Percentiles rank a stretch among this genome's conserved stretches.
phyloP scores from a whole-genome alignment of 2,113 vertebrate genomes.

The Macroglossus sobrinus region DNA sequence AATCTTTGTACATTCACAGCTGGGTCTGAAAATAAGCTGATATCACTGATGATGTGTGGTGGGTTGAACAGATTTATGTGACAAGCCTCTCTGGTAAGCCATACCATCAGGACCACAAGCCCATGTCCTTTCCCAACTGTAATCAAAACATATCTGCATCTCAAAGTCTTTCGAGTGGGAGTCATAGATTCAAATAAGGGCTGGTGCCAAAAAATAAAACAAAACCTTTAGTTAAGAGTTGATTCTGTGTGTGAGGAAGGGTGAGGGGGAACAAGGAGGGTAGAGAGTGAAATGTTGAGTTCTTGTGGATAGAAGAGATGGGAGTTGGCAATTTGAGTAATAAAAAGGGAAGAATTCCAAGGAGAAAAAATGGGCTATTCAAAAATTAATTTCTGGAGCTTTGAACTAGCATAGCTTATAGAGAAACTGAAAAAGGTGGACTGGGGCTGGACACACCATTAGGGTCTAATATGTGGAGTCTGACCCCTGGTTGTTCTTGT shows the following conservation, averaged over 20 bases:
- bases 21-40: background rate
- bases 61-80: background rate
- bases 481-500: background rate
- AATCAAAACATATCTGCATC: background rate
- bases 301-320: background rate
- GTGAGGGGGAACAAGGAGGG: rapidly evolving
- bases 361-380: background rate
- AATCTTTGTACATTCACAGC: background rate
- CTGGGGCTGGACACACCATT: rapidly evolving
- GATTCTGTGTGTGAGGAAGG: background rate
- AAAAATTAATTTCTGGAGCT: background rate
- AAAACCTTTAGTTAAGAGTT: rapidly evolving
- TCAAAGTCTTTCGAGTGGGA: background rate
- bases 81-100: background rate
- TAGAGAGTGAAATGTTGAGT: background rate
- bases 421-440: background rate
- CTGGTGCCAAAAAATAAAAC: background rate
- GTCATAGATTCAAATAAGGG: background rate
- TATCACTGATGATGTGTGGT: no score
- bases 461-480: background rate
- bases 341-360: background rate
- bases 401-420: background rate
- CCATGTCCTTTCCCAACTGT: background rate
- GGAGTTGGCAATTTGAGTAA: background rate
- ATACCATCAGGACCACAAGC: background rate